These are phyloP conservation scores for Mesitornis unicolor DNA, from an alignment of 2,113 vertebrate species.

Conservation along the genomic window DNA sequence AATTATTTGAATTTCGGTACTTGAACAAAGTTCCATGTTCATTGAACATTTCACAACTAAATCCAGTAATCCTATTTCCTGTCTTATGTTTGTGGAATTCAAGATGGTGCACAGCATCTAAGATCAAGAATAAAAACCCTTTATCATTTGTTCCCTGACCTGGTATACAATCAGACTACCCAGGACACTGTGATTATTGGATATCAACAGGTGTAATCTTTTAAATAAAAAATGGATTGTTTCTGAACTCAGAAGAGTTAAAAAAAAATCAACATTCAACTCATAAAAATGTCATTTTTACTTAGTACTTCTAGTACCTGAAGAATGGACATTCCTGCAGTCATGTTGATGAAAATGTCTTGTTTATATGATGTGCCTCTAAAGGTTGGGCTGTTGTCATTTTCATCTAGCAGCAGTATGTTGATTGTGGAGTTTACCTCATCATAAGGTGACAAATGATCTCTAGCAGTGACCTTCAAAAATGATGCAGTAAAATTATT, in stretches of 20 bases:
- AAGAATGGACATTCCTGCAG: slow-evolving; percentile 68
- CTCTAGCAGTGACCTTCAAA: slow-evolving; percentile 73
- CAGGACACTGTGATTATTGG: not conserved
- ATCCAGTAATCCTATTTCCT: not conserved
- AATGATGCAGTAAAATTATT: not conserved
- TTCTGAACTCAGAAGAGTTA: not conserved
- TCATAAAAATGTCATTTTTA: not conserved
- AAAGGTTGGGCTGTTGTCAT: slow-evolving; percentile 79
- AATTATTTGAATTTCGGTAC: not conserved
- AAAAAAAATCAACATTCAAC: not conserved
- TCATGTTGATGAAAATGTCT: slow-evolving; percentile 71
- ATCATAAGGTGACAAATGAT: not conserved
- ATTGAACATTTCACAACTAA: not conserved
- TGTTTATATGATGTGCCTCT: slow-evolving; percentile 42
- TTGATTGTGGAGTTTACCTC: not conserved
- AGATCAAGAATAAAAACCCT: not conserved
- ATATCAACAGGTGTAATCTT: not conserved
- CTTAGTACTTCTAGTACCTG: slow-evolving; percentile 62
- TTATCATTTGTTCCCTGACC: not conserved
- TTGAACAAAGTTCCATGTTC: not conserved
- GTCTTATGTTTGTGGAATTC: not conserved
- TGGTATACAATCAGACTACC: not conserved
- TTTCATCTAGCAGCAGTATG: slow-evolving; percentile 74
- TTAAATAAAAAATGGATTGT: not conserved
- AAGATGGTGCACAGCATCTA: not conserved